These are phyloP conservation scores for Carpatolechia fugitivella DNA, from an alignment of 2,888 invertebrate genomes.

Conservation along the genomic window DNA sequence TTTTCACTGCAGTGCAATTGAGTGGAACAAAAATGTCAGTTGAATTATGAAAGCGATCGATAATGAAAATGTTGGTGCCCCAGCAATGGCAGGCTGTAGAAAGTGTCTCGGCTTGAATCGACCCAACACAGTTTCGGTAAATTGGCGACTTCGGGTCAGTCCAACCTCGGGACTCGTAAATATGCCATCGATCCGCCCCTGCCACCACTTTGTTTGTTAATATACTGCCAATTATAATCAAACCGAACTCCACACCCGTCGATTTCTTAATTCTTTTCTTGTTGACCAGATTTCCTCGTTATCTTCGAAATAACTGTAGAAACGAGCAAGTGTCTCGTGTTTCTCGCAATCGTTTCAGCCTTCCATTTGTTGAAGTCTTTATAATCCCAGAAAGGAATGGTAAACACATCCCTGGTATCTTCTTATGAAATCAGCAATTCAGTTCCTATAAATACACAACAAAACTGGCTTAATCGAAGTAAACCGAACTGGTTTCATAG, in stretches of 20 bases:
- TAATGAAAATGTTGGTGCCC: constrained; percentile 71
- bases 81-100: constrained; percentile 53
- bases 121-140: constrained; percentile 58
- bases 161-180: constrained; percentile 65
- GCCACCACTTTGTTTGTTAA: constrained; percentile 71
- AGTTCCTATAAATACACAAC: background rate
- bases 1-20: constrained; percentile 46
- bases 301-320: constrained; percentile 27
- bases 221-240: constrained; percentile 72
- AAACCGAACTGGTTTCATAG: background rate
- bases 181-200: constrained; percentile 68
- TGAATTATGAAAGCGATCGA: constrained; percentile 76
- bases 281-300: constrained; percentile 50
- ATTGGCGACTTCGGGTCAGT: constrained; percentile 69
- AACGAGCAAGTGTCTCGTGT: constrained; percentile 17
- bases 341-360: constrained; percentile 21
- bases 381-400: constrained; percentile 10
- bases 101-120: constrained; percentile 66
- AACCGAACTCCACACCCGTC: constrained; percentile 61
- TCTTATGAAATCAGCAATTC: constrained; percentile 3
- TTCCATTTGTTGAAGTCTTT: constrained; percentile 9
- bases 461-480: no score
- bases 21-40: constrained; percentile 74
- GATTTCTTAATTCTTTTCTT: constrained; percentile 64
- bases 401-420: constrained; percentile 12